phyloP scores from a whole-genome alignment of 1,140 invertebrate species.

The Ridgeia piscesae region DNA sequence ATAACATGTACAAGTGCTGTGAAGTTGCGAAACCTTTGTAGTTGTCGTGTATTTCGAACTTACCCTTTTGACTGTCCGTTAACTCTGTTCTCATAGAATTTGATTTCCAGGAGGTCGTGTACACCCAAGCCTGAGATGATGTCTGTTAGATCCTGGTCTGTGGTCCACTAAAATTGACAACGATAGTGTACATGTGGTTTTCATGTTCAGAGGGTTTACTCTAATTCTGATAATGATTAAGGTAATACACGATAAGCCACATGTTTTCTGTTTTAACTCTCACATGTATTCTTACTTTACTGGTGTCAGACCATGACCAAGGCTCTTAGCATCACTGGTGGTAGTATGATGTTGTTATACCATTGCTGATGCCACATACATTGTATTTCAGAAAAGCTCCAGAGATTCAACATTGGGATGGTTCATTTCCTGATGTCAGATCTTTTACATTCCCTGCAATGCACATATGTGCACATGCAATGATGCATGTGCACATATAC shows the following conservation, averaged over 20 bases:
- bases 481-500: too few species aligned
- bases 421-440: too few species aligned
- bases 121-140: slow-evolving; percentile 84
- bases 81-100: slow-evolving; percentile 98
- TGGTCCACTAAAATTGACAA: slow-evolving; percentile 80
- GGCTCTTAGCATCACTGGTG: neutral
- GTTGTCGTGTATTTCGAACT: neutral
- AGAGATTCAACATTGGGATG: too few species aligned
- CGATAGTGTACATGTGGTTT: neutral
- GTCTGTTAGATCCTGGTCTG: slow-evolving; percentile 92
- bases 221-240: neutral
- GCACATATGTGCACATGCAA: too few species aligned
- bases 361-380: neutral
- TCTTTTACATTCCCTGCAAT: too few species aligned
- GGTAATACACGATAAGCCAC: neutral
- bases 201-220: neutral
- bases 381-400: too few species aligned
- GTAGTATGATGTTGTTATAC: neutral
- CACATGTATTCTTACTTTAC: neutral
- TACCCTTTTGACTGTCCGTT: slow-evolving; percentile 98
- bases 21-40: too few species aligned
- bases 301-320: neutral
- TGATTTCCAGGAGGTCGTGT: slow-evolving; percentile 93
- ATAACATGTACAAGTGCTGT: too few species aligned
- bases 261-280: too few species aligned